Conservation (phyloP, 30 jellyfish, hydroid and myxozoan genomes). For the Hydractinia symbiolongicarpus region DNA sequence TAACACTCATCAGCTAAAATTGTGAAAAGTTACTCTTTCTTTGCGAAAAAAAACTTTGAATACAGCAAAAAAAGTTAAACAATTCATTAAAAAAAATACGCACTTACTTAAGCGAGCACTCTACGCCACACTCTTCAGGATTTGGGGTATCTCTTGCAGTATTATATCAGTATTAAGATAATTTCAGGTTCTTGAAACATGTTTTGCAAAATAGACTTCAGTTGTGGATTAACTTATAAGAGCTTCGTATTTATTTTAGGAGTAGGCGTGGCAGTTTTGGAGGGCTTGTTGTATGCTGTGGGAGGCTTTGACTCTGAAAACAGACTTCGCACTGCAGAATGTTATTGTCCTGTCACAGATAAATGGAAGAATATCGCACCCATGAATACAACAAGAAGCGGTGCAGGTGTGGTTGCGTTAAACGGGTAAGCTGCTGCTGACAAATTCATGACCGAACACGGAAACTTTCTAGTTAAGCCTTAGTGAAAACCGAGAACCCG, state of each 20-base stretch:
- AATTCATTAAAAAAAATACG: too few relatives aligned
- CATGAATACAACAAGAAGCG: slow-evolving; percentile 92
- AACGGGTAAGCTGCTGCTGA: slow-evolving; percentile 52
- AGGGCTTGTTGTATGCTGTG: slow-evolving; percentile 78
- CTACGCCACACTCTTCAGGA: too few relatives aligned
- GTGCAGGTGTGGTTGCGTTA: slow-evolving; percentile 86
- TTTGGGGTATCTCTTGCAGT: too few relatives aligned
- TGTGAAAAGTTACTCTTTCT: background rate
- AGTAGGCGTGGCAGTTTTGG: slow-evolving; percentile 91
- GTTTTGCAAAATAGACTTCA: too few relatives aligned
- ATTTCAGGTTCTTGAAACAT: too few relatives aligned
- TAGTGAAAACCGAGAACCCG: too few relatives aligned
- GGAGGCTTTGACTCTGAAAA: slow-evolving; percentile 96
- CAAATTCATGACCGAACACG: too few relatives aligned
- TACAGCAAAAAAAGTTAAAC: too few relatives aligned
- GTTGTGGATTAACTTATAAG: too few relatives aligned
- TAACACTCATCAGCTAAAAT: background rate
- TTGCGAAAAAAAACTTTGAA: background rate
- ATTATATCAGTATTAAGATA: too few relatives aligned
- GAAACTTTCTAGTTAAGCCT: too few relatives aligned
- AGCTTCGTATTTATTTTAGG: slow-evolving; percentile 31
- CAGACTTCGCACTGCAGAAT: slow-evolving; percentile 87
- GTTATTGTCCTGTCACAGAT: slow-evolving; percentile 50
- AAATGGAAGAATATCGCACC: slow-evolving; percentile 78
- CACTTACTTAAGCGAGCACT: too few relatives aligned